Base-by-base conservation (phyloP, 2,888 invertebrate genomes). In the Tortricodes alternella region DNA sequence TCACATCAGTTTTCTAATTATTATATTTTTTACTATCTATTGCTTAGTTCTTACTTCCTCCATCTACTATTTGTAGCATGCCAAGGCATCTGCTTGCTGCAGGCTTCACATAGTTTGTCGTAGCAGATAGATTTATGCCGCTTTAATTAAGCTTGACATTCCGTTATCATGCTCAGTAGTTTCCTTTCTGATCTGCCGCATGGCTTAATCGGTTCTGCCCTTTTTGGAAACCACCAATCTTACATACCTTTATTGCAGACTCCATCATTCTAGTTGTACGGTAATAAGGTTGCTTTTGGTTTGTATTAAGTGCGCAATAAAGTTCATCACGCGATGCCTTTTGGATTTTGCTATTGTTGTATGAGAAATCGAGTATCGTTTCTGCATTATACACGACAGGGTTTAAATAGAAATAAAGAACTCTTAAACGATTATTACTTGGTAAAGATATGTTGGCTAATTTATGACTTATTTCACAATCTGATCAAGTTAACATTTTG, bases 91-190 rank as follows among this genome's bases (percentile, higher is more conserved):
- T 32, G 39, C 39, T 44, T 18, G 48, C 37, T 24, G 11, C 41
- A 51, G 32, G 34, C 50, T 51, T 27, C 34, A 16, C 41, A 51
- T 34, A 51, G 29, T 39, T 11, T 16, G n/a, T n/a, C 15, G 18
- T 27, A 51, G 41, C 34, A 21, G 35, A 39, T 35, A 32, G 46
- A 57, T 60, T 60, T 49, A 57, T 58, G 29, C 32, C 13, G 21
- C 11, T 29, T 60, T 58, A 58, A 58, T 60, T 58, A 60, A 50
- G 23, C 48, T 44, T 61, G 58, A 48, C 60, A 58, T 61, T 52
- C 48, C 53, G 53, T 50, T 55, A 51, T 56, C 53, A 58, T 49
- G 35, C 52, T 51, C 55, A 49, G 16, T 24, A 18, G 27, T 58
- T 58, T 46, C 46, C 44, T 44, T 53, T 58, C 53, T 32, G 41